phyloP scores from a whole-genome alignment of 1,140 invertebrate genomes.

The Drosophila kanapiae region DNA sequence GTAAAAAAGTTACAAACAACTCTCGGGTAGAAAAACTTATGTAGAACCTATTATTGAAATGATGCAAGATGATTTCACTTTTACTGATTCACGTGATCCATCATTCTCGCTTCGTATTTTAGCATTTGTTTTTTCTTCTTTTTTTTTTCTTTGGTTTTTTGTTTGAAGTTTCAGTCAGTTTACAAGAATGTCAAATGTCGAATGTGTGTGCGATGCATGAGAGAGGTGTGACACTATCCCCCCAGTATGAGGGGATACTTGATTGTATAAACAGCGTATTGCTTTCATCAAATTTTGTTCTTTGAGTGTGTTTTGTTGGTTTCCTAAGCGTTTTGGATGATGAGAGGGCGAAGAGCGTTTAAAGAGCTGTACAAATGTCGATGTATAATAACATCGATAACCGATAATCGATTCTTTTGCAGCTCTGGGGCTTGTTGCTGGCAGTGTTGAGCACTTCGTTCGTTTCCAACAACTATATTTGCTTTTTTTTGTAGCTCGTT shows the following conservation, averaged over 20 bases:
- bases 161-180: constrained; percentile 50
- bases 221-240: constrained; percentile 23
- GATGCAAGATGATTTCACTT: constrained; percentile 50
- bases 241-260: constrained; percentile 26
- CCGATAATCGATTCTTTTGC: background rate
- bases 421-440: constrained; percentile 25
- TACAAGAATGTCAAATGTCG: constrained; percentile 29
- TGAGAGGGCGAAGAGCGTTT: background rate
- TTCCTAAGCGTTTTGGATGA: constrained; percentile 10
- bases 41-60: constrained; percentile 82
- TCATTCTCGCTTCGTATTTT: constrained; percentile 28
- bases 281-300: constrained; percentile 42
- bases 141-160: constrained; percentile 15
- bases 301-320: background rate
- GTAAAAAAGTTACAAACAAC: constrained; percentile 81
- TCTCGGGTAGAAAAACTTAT: constrained; percentile 80
- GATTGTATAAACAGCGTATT: constrained; percentile 79
- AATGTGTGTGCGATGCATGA: constrained; percentile 24
- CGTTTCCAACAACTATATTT: constrained; percentile 21
- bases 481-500: too few relatives aligned
- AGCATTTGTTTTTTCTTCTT: background rate
- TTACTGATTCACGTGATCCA: constrained; percentile 14
- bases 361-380: background rate
- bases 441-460: constrained; percentile 47
- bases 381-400: background rate